These are phyloP conservation scores for Apteryx owenii DNA, from an alignment of 2,113 vertebrate species.

Conservation along the genomic window DNA sequence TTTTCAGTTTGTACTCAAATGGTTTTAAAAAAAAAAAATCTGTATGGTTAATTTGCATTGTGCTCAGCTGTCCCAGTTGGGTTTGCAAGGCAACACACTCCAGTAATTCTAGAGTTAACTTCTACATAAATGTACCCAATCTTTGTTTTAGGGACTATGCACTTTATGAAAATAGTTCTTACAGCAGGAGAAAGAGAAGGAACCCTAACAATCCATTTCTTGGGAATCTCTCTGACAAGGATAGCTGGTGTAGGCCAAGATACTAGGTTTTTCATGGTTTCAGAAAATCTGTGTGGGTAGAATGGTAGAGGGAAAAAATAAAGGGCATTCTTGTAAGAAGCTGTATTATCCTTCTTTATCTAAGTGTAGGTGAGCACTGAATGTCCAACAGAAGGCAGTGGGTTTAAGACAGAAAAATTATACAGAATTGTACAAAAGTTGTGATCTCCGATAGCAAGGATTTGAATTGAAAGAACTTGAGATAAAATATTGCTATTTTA, in stretches of 20 bases:
- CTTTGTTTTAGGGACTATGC: background rate
- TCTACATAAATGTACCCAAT: background rate
- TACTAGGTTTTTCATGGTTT: background rate
- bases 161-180: background rate
- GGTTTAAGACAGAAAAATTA: background rate
- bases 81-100: background rate
- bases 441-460: background rate
- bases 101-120: background rate
- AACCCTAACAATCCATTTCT: background rate
- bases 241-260: background rate
- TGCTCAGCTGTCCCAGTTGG: background rate
- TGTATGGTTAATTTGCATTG: background rate
- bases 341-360: background rate
- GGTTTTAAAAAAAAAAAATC: background rate
- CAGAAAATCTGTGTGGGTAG: background rate
- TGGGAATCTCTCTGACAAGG: background rate
- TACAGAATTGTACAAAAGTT: background rate
- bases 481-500: background rate
- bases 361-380: background rate
- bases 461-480: background rate
- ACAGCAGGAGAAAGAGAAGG: fast-evolving
- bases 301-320: background rate
- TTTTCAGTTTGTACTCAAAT: background rate
- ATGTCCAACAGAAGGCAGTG: background rate
- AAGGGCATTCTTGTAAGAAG: background rate